These are phyloP conservation scores for Scalopus aquaticus DNA, from an alignment of 2,113 vertebrate genomes.

Conservation along the genomic window DNA sequence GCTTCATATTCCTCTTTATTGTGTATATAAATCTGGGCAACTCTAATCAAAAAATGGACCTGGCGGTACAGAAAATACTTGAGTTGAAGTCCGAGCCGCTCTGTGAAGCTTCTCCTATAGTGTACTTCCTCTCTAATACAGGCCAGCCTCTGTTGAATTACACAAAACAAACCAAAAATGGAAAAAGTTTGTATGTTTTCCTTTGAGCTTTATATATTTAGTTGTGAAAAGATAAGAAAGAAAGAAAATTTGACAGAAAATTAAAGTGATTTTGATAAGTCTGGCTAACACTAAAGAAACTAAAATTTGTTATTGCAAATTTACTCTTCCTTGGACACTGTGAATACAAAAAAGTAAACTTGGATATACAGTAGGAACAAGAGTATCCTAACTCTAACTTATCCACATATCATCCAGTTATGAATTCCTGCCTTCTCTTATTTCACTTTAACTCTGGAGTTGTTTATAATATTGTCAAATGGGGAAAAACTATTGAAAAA, in stretches of 20 bases:
- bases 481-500: neutral
- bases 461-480: neutral
- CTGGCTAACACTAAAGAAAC: slow-evolving; percentile 56
- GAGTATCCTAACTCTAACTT: neutral
- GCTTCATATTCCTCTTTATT: slow-evolving; percentile 55
- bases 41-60: slow-evolving; percentile 64
- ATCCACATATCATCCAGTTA: neutral
- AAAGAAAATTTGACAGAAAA: slow-evolving; percentile 75
- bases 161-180: slow-evolving; percentile 18
- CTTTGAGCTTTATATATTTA: slow-evolving; percentile 64
- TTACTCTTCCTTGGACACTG: neutral
- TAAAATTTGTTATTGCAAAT: slow-evolving; percentile 75
- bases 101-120: neutral
- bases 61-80: slow-evolving; percentile 71
- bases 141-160: neutral
- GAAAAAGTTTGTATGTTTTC: slow-evolving; percentile 55
- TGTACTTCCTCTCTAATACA: neutral
- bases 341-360: neutral
- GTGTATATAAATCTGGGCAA: slow-evolving; percentile 64
- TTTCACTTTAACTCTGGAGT: neutral
- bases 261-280: slow-evolving; percentile 66
- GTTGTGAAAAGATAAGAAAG: slow-evolving; percentile 70
- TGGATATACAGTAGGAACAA: rapidly evolving
- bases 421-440: neutral
- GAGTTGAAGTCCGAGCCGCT: slow-evolving; percentile 48